Evolutionary conservation across 2,888 invertebrate species (phyloP).

Genomic region (Bellardia bayeri): DNA sequence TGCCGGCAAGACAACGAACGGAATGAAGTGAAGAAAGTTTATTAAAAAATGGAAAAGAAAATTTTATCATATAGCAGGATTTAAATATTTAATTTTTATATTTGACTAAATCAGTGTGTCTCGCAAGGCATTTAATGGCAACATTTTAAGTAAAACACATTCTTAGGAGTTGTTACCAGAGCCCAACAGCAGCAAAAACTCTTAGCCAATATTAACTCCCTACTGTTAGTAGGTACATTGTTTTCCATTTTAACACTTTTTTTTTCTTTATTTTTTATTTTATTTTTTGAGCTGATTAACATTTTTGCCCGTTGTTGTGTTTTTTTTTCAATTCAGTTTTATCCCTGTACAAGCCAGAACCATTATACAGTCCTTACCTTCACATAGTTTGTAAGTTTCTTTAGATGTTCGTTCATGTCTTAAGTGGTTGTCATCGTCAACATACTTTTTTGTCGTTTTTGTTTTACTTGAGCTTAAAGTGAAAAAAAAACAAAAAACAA

Average conservation of each 20-base stretch:
- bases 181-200: background rate
- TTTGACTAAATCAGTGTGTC: constrained; percentile 36
- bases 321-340: background rate
- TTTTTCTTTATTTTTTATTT: background rate
- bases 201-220: constrained; percentile 16
- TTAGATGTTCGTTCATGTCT: constrained; percentile 39
- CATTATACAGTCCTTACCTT: constrained; percentile 18
- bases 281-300: constrained; percentile 15
- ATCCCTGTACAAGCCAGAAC: background rate
- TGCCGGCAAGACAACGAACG: background rate
- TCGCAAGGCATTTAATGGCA: constrained; percentile 11
- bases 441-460: constrained; percentile 36
- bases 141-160: background rate
- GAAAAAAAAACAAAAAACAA: no score
- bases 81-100: constrained; percentile 46
- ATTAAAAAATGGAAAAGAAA: background rate
- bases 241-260: background rate
- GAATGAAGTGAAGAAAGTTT: background rate
- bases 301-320: background rate
- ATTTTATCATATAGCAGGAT: background rate
- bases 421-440: constrained; percentile 68
- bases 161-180: no score
- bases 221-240: constrained; percentile 18
- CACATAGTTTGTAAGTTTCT: constrained; percentile 38
- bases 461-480: background rate